Evolutionary conservation across 2,113 vertebrate species (phyloP), one percentile per base, ranked within the genome.

Genomic region (Perca schrenkii): DNA sequence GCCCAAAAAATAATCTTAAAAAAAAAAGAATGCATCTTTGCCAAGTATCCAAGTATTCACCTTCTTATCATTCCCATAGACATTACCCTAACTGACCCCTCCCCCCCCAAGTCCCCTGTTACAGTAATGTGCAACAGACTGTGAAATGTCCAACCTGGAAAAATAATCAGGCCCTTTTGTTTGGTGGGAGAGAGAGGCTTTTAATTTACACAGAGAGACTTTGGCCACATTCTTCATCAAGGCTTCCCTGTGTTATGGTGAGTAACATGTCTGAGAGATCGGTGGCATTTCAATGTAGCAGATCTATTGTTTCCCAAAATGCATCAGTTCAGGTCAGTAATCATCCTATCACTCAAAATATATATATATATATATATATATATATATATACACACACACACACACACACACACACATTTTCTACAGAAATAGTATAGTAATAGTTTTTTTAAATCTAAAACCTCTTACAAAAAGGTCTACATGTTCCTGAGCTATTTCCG

Each of bases 101-200:
- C 71, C 49, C 10, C 40, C 40, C 40, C 40, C 8, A 84, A 80
- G 80, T 70, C 66, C 31, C 52, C 88, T 17, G 83, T 87, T 90
- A 79, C 80, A 84, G 36, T 82, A 86, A 89, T 91, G 90, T 92
- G 88, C 85, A 92, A 87, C 84, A 85, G 92, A 92, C 92, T 84
- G 90, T 90, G 87, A 91, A 90, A 90, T 79, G 74, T 88, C 65
- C 82, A 88, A 88, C 82, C 80, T 91, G 85, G 82, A 81, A 85
- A 43, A 88, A 88, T 88, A 87, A 91, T 88, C 85, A 85, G 77
- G 83, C 83, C 31, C 77, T 80, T 87, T 88, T 88, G 86, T 90
- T 78, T 82, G 79, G 67, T 83, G 76, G 50, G 80, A 70, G 70
- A 66, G 63, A 65, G 80, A 80, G 62, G 78, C 49, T 77, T 84